phyloP scores from a whole-genome alignment of 1,140 invertebrate species.

The Zaprionus vittiger region DNA sequence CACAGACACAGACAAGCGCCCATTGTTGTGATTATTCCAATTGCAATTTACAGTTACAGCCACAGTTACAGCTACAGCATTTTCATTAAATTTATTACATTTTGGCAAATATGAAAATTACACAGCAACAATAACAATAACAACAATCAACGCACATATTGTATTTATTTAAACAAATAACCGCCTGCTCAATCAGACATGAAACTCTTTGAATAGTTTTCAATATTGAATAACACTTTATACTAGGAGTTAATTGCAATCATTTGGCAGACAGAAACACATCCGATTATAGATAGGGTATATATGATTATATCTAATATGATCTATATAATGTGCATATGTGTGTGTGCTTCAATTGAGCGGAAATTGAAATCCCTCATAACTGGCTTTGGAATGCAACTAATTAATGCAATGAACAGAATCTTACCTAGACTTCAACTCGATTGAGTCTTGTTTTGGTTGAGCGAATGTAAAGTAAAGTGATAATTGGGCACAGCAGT shows the following conservation, averaged over 20 bases:
- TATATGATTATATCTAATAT: not conserved
- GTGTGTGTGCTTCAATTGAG: not conserved
- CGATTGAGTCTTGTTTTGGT: no score
- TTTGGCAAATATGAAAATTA: constrained; percentile 51
- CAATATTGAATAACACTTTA: not conserved
- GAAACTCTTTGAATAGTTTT: not conserved
- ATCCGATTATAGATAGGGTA: not conserved
- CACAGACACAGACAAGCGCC: not conserved
- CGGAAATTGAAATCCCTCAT: not conserved
- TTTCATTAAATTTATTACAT: constrained; percentile 48
- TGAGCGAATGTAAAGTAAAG: no score
- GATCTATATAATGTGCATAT: not conserved
- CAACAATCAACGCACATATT: not conserved
- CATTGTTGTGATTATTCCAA: not conserved
- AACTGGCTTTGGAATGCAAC: not conserved
- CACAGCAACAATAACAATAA: not conserved
- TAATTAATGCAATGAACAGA: not conserved
- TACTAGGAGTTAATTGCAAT: not conserved
- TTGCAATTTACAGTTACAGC: not conserved
- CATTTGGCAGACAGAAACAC: not conserved
- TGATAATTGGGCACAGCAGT: no score
- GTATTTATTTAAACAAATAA: constrained; percentile 3
- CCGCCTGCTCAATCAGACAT: not conserved
- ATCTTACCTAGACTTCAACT: not conserved
- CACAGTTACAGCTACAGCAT: not conserved